Conservation (phyloP, 2,113 vertebrate genomes). For the Osmerus mordax region DNA sequence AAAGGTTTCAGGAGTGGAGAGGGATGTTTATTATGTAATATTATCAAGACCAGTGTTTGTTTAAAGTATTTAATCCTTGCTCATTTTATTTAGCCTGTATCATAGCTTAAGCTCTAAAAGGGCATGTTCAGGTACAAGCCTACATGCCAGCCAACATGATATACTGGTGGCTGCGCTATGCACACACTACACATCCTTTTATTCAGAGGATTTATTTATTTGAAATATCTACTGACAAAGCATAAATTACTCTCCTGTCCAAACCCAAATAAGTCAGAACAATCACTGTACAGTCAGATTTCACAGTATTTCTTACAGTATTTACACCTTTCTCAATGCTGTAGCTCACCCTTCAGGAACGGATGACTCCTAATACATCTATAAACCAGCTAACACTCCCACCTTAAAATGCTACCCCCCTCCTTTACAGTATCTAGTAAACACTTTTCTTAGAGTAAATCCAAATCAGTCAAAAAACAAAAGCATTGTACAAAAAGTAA, state of each 20-base stretch:
- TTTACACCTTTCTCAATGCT: constrained; percentile 51
- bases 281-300: constrained; percentile 65
- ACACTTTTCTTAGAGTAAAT: constrained; percentile 5
- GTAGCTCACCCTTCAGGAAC: constrained; percentile 31
- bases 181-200: not conserved
- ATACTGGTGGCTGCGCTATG: not conserved
- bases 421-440: not conserved
- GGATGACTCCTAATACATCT: constrained; percentile 21
- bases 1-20: no score
- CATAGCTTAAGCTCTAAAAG: no score
- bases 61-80: no score
- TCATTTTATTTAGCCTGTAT: no score
- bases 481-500: constrained; percentile 54
- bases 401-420: constrained; percentile 7
- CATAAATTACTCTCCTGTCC: constrained; percentile 59
- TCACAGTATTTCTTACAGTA: constrained; percentile 72
- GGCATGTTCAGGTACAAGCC: no score
- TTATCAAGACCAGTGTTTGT: no score
- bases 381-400: no score
- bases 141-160: not conserved
- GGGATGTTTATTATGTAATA: no score
- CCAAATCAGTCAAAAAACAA: constrained; percentile 13
- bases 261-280: constrained; percentile 54
- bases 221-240: constrained; percentile 61
- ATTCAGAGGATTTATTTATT: constrained; percentile 59